These are phyloP conservation scores for Sebastes vulpes DNA, from an alignment of 2,797 vertebrate genomes.

Conservation along the genomic window DNA sequence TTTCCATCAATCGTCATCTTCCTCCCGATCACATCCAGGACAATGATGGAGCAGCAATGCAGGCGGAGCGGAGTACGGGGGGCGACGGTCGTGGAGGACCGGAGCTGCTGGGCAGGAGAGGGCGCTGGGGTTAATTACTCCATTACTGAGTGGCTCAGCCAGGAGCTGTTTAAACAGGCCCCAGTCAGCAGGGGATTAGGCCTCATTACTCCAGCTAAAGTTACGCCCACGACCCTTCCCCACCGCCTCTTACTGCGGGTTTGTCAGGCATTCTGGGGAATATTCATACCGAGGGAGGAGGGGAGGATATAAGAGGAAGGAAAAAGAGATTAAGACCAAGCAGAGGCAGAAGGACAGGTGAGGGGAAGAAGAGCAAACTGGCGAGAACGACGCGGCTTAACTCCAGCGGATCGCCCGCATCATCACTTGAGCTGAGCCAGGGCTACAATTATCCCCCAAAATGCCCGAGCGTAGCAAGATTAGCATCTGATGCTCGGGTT, in stretches of 20 bases:
- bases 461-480: constrained; percentile 81
- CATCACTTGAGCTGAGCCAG: constrained; percentile 80
- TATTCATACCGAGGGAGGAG: constrained; percentile 84
- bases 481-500: constrained; percentile 85
- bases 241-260: constrained; percentile 83
- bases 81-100: constrained; percentile 26
- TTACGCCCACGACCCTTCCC: constrained; percentile 91
- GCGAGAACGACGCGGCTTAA: constrained; percentile 70
- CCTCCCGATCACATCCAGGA: constrained; percentile 32
- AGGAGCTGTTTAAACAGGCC: constrained; percentile 91
- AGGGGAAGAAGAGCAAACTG: constrained; percentile 69
- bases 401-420: constrained; percentile 71
- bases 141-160: constrained; percentile 94
- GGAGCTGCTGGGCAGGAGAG: constrained; percentile 75
- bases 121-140: constrained; percentile 97
- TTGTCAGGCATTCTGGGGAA: constrained; percentile 89
- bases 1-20: constrained; percentile 37
- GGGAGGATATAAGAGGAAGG: constrained; percentile 27
- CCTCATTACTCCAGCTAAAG: constrained; percentile 99
- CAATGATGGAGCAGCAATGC: constrained; percentile 38
- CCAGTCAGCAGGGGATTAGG: constrained; percentile 95
- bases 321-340: constrained; percentile 57
- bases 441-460: constrained; percentile 88
- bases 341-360: constrained; percentile 43
- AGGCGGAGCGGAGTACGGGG: constrained; percentile 17